These are phyloP conservation scores for Varanus komodoensis DNA, from an alignment of 2,113 vertebrate species.

Conservation along the genomic window DNA sequence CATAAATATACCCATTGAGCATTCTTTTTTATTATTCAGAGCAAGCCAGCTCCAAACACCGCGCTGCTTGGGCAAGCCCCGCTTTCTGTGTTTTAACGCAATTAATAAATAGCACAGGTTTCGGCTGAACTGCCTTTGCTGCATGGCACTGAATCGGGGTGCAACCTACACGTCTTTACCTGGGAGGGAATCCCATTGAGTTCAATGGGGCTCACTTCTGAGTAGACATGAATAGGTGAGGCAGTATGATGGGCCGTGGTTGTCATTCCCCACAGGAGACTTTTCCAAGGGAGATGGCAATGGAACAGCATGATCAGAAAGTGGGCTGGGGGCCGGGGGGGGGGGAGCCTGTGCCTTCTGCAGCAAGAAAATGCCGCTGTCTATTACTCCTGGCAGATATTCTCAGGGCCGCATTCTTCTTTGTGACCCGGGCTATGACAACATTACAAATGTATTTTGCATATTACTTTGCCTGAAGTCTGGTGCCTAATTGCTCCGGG, in stretches of 20 bases:
- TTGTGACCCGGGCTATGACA: neutral
- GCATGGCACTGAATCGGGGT: slow-evolving; percentile 64
- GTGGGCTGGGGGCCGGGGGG: too few relatives aligned
- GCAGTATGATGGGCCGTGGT: slow-evolving; percentile 47
- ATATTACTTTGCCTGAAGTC: neutral
- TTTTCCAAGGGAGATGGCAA: slow-evolving; percentile 77
- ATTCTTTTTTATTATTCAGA: slow-evolving; percentile 54
- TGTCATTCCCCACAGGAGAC: slow-evolving; percentile 68
- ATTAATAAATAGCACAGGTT: slow-evolving; percentile 38
- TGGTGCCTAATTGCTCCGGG: neutral
- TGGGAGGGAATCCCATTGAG: too few relatives aligned
- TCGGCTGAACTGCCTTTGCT: slow-evolving; percentile 45
- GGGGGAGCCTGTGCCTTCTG: neutral
- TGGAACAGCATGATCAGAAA: slow-evolving; percentile 51
- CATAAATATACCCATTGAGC: slow-evolving; percentile 39
- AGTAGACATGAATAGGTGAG: too few relatives aligned
- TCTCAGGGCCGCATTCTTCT: neutral
- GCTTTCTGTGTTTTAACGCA: slow-evolving; percentile 65
- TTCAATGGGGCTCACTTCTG: too few relatives aligned
- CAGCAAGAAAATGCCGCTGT: slow-evolving; percentile 43
- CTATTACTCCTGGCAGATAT: slow-evolving; percentile 1
- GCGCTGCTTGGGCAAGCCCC: slow-evolving; percentile 55
- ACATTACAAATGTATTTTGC: neutral
- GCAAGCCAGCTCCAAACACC: slow-evolving; percentile 58
- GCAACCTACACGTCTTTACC: too few relatives aligned